A percentile compares a stretch with the other conserved stretches of the same genome.
phyloP scores from a whole-genome alignment of 2,888 invertebrate genomes.

The Nyleta sp. region DNA sequence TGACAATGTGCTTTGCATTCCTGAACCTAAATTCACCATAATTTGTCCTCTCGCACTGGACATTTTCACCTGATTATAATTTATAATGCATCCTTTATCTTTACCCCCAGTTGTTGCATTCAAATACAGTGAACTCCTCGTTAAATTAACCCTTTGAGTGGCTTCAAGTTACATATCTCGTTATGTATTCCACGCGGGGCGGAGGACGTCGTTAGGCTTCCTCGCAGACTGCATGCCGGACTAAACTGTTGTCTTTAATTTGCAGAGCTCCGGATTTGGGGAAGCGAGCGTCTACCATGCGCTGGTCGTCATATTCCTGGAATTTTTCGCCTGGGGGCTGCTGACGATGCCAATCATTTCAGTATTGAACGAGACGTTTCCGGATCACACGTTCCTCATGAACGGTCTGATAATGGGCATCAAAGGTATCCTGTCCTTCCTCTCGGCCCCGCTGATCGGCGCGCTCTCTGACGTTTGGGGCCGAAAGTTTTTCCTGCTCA shows the following conservation, averaged over 20 bases:
- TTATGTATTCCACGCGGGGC: no score
- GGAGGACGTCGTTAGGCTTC: no score
- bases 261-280: slow-evolving; percentile 93
- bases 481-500: slow-evolving; percentile 97
- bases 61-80: no score
- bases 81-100: no score
- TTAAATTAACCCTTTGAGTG: no score
- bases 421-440: slow-evolving; percentile 98
- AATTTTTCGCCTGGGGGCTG: slow-evolving; percentile 99
- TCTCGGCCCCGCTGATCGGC: slow-evolving; percentile 98
- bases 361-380: slow-evolving; percentile 98
- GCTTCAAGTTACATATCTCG: no score
- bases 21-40: no score
- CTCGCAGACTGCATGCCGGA: no score
- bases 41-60: no score
- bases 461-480: slow-evolving; percentile 99
- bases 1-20: no score
- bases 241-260: slow-evolving; percentile 66
- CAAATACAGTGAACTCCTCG: no score
- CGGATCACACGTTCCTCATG: slow-evolving; percentile 99
- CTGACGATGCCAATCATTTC: slow-evolving; percentile 98
- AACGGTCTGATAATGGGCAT: slow-evolving; percentile 99
- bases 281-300: slow-evolving; percentile 99
- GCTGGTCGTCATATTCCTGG: slow-evolving; percentile 99
- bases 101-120: no score